Evolutionary conservation across 2,113 vertebrate genomes (phyloP), one percentile per base, ranked within the genome.

Genomic region (Leucosticte australis): DNA sequence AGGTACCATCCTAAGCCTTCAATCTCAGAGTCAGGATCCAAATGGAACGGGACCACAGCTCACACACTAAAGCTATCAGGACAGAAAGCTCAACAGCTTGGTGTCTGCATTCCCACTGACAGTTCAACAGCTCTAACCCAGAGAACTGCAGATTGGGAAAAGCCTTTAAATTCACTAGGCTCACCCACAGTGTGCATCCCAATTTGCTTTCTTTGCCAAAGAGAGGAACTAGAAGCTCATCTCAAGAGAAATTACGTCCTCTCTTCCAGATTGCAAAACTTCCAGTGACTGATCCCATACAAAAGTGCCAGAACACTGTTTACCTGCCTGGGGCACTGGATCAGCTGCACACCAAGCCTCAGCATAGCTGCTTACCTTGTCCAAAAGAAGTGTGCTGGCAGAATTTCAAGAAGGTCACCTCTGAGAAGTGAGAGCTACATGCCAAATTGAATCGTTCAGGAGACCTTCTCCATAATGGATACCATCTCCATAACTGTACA

Each of bases 21-120:
- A 24, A 21, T 31, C 44, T 49, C 56, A 49, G 73, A 57, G 26
- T 37, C n/a, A 37, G 55, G n/a, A 47, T 59, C 44, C n/a, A 47
- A 14, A 31, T 2, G 11, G 27, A 60, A 19, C 1, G 2, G 44
- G 6, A 60, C 15, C 0, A 5, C 15, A 8, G 27, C 21, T 76
- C 42, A 75, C 42, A 37, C 42, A 37, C 26, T 24, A 46, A 59
- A 16, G 42, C 71, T 35, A 18, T 16, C 26, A 75, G 73, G 55
- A 59, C 33, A 59, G 8, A 47, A 30, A 47, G 15, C 27, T 37
- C n/a, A 23, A 10, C 20, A 59, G 9, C 26, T 4, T 35, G 26
- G 24, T 4, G 2, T 37, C 21, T 31, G 15, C 27, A 37, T 37
- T 75, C n/a, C n/a, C n/a, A 23, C 19, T 37, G 33, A 18, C 2